A percentile compares a stretch with the other conserved stretches of the same genome.
Evolutionary conservation across 2,888 invertebrate genomes (phyloP).

Genomic region (Drosophila prostipennis): DNA sequence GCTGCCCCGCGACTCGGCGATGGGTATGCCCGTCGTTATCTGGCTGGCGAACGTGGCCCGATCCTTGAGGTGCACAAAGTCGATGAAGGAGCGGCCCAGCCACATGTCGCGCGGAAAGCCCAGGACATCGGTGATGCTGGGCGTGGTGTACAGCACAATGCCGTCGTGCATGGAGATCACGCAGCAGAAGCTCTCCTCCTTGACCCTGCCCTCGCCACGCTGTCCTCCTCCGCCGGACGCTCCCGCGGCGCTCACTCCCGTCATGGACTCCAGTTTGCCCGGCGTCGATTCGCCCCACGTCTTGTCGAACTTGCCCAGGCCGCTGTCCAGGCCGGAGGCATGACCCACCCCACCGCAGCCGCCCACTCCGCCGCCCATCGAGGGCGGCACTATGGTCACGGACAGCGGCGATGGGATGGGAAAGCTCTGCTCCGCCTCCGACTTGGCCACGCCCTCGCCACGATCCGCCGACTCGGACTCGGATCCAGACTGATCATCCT

Average conservation of each 20-base stretch:
- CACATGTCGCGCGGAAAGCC: slow-evolving; percentile 94
- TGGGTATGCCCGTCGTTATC: slow-evolving; percentile 88
- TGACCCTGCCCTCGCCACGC: slow-evolving; percentile 38
- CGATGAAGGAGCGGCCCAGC: slow-evolving; percentile 93
- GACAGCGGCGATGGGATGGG: slow-evolving; percentile 68
- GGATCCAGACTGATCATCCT: slow-evolving; percentile 7
- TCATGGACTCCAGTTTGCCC: slow-evolving; percentile 65
- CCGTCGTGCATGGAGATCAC: slow-evolving; percentile 94
- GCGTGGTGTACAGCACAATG: slow-evolving; percentile 90
- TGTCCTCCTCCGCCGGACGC: background rate
- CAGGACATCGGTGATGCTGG: slow-evolving; percentile 88
- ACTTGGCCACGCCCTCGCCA: slow-evolving; percentile 56
- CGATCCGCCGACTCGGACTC: slow-evolving; percentile 56
- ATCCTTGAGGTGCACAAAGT: slow-evolving; percentile 93
- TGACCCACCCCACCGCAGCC: background rate
- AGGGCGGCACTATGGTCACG: slow-evolving; percentile 30
- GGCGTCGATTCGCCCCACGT: slow-evolving; percentile 70
- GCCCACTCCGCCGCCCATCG: slow-evolving; percentile 18
- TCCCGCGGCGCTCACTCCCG: slow-evolving; percentile 5
- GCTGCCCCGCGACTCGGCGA: slow-evolving; percentile 85
- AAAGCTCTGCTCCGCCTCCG: slow-evolving; percentile 69
- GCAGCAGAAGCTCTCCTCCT: slow-evolving; percentile 90
- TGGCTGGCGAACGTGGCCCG: slow-evolving; percentile 90
- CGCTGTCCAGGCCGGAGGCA: slow-evolving; percentile 15
- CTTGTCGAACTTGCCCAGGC: slow-evolving; percentile 66